These are phyloP conservation scores for Hyaena hyaena DNA, from an alignment of 2,113 vertebrate species.

Conservation along the genomic window DNA sequence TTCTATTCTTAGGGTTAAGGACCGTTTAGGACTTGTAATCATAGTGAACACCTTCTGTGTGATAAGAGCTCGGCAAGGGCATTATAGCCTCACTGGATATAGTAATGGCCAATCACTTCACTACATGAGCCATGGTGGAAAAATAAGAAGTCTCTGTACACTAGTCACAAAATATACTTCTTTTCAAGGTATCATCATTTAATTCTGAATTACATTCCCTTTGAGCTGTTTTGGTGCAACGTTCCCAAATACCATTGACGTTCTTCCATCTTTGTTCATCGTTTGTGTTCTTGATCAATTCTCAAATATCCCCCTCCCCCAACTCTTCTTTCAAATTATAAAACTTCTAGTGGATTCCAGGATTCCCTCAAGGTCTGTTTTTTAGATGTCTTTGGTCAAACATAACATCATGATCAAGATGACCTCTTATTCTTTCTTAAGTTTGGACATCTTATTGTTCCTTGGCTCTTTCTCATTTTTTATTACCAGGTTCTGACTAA, in stretches of 20 bases:
- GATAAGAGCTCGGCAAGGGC: background rate
- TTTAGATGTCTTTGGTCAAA: background rate
- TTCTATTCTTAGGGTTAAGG: background rate
- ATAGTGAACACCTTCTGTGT: background rate
- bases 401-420: background rate
- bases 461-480: background rate
- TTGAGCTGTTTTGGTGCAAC: background rate
- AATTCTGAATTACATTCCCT: background rate
- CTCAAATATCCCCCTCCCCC: background rate
- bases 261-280: background rate
- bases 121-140: background rate
- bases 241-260: background rate
- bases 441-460: background rate
- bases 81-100: background rate
- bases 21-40: background rate
- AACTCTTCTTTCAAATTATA: constrained; percentile 3
- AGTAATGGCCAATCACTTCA: background rate
- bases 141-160: background rate
- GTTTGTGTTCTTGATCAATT: background rate
- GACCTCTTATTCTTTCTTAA: background rate
- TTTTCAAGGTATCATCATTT: background rate
- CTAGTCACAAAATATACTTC: background rate
- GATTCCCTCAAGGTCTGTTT: background rate
- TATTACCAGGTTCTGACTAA: background rate
- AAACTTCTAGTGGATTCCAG: background rate